Percentiles rank a stretch among this genome's conserved stretches.
Conservation (phyloP, 2,888 invertebrate species). For the Drosophila pseudotakahashii region DNA sequence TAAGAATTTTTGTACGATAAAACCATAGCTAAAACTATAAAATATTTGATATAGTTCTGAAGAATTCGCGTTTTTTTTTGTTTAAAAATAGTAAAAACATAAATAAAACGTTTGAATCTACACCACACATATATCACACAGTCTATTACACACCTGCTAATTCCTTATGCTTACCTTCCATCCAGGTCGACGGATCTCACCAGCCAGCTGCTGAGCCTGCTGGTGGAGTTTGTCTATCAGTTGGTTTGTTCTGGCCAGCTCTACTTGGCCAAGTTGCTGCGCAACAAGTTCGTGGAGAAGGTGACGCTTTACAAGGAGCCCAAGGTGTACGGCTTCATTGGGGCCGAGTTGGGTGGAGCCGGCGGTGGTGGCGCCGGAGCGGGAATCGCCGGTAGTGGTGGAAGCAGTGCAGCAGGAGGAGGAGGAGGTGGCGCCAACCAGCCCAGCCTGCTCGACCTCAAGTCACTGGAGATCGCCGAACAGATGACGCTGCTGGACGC, state of each 20-base stretch:
- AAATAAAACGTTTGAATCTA: too few relatives aligned
- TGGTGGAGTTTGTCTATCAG: conserved; percentile 97
- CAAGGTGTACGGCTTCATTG: conserved; percentile 80
- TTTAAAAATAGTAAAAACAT: too few relatives aligned
- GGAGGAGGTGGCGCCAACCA: conserved; percentile 85
- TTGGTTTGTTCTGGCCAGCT: conserved; percentile 96
- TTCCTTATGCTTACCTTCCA: too few relatives aligned
- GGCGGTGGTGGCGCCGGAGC: conserved; percentile 21
- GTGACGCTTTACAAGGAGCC: conserved; percentile 82
- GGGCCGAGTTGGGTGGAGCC: conserved; percentile 46
- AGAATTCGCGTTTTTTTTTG: too few relatives aligned
- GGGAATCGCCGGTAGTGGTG: conserved; percentile 12
- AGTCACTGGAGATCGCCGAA: conserved; percentile 97
- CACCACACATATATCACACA: too few relatives aligned
- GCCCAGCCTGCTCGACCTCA: conserved; percentile 93
- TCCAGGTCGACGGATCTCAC: conserved; percentile 93
- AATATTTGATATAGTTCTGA: too few relatives aligned
- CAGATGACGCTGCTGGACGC: conserved; percentile 99
- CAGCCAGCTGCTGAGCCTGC: conserved; percentile 90
- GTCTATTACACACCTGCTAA: too few relatives aligned
- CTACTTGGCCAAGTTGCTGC: conserved; percentile 94
- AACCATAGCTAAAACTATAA: too few relatives aligned
- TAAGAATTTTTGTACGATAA: too few relatives aligned
- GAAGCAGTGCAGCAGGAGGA: conserved; percentile 78
- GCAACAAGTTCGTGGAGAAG: conserved; percentile 96